Evolutionary conservation across 2,797 vertebrate species (phyloP), one percentile per base, ranked within the genome.

Genomic region (Enteromius fasciolatus): DNA sequence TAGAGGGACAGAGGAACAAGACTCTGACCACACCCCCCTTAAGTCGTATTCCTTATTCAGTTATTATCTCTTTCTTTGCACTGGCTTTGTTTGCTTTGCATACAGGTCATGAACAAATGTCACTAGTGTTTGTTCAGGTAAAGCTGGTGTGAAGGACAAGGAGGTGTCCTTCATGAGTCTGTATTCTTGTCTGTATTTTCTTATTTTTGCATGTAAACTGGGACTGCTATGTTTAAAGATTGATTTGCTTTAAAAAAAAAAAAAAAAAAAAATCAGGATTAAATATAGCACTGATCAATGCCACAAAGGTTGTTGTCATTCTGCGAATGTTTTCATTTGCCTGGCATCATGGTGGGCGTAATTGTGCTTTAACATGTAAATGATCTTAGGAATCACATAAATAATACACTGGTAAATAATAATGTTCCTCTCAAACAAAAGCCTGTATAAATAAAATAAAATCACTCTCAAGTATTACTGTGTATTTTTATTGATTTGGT

Each of bases 21-120:
- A 64, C 23, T 46, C 39, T 78, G 74, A 83, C 75, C 75, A 78
- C 75, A 72, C 74, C 66, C 73, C 68, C 64, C 46, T 50, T 25
- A 12, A 59, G 15, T 50, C 31, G 9, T 20, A 78, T 69, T 54
- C 48, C 44, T 68, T 54, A 23, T 31, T 63, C 28, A 67, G 39
- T 61, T 82, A 57, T 17, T 54, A 25, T 66, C 14, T 39, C 14
- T 2, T 31, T 64, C 44, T 74, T 68, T 76, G 50, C 33, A 67
- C 28, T 73, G 31, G 20, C 31, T 77, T 33, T 76, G 64, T 77
- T 83, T 83, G 50, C 64, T 48, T 68, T 79, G 63, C 25, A 61
- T 69, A 33, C 12, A 68, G 63, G 64, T 41, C 39, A 59, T 66
- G 3, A 52, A 66, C 59, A 76, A 76, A 67, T 68, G 59, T 61